phyloP scores from a whole-genome alignment of 2,113 vertebrate genomes.

The Puma concolor region DNA sequence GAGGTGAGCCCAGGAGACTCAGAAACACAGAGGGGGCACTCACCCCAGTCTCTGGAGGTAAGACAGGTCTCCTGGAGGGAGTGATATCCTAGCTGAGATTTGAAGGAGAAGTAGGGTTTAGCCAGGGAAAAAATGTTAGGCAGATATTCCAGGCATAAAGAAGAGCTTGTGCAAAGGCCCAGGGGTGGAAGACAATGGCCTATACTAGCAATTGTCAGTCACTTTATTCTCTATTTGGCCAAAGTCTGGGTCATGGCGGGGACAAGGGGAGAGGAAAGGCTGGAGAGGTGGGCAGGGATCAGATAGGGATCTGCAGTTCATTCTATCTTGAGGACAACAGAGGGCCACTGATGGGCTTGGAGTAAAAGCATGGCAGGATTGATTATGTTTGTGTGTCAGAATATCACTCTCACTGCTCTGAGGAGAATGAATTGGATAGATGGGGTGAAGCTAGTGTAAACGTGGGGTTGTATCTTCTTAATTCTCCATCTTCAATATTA shows the following conservation, averaged over 20 bases:
- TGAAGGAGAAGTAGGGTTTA: not conserved
- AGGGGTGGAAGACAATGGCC: not conserved
- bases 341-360: not conserved
- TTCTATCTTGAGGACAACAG: not conserved
- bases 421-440: not conserved
- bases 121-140: not conserved
- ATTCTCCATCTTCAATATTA: not conserved
- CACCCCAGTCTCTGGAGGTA: not conserved
- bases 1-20: not conserved
- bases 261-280: not conserved
- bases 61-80: not conserved
- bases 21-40: not conserved
- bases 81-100: fast-evolving
- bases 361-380: not conserved
- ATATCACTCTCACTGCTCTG: not conserved
- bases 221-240: not conserved
- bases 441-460: not conserved
- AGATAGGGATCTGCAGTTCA: not conserved
- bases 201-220: not conserved
- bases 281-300: not conserved
- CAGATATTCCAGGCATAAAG: not conserved
- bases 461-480: not conserved
- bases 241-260: not conserved
- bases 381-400: not conserved
- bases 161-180: not conserved